Base-by-base conservation (phyloP, 2,113 vertebrate genomes). In the Cervus canadensis region DNA sequence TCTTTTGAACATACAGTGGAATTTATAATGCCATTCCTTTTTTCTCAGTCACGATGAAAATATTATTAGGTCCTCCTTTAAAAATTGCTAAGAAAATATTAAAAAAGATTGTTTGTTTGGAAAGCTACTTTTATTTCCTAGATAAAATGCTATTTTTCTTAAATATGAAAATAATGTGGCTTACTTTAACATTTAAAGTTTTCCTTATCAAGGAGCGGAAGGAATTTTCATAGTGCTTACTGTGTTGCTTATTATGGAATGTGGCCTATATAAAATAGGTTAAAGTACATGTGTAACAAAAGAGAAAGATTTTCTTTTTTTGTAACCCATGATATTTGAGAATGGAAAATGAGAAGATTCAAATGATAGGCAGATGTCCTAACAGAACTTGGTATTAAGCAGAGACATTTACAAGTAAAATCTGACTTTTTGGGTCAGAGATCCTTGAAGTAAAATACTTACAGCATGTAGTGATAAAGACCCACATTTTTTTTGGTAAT, bases 341-440 rank as follows among this genome's bases (percentile, higher is more conserved):
- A 43, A 74, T 62, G 26, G 64, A 76, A 81, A 91, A 56, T 86
- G 71, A 76, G 89, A 82, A 89, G 25, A 48, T 83, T 93, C 50
- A 45, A 83, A 30, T 45, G 26, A 87, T 52, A 94, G 33, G 17
- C 60, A 82, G 48, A 67, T 93, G 21, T 64, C 16, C 71, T 50
- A 14, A 82, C 57, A 96, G 36, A 94, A 48, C 23, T 94, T 97
- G 85, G 30, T 30, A 3, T 97, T 97, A 67, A 79, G 52, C n/a
- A 84, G n/a, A 11, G 50, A 71, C 19, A 48, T 36, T 89, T 60
- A 95, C 8, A 43, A 62, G 89, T 62, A 43, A 88, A 85, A 86
- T 56, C 48, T 94, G 84, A 28, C 19, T 71, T 76, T 76, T 50
- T 40, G 33, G 26, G 30, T 54, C 8, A 54, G 79, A 54, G 30